Evolutionary conservation across 1,140 invertebrate genomes (phyloP).

Genomic region (Philaenus spumarius): DNA sequence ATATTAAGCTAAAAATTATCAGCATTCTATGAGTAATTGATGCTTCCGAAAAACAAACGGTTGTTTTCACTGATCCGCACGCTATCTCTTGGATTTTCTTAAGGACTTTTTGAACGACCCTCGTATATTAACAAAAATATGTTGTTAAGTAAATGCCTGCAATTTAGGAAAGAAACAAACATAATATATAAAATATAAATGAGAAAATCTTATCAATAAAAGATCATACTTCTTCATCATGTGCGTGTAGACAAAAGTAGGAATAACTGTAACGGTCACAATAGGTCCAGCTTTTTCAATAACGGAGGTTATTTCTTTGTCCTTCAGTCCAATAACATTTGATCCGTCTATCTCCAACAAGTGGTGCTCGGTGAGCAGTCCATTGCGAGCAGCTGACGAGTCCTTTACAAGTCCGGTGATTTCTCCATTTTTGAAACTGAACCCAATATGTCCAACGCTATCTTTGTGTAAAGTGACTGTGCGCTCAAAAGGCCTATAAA

Average conservation of each 20-base stretch:
- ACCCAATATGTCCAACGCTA: conserved; percentile 74
- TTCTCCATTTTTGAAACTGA: conserved; percentile 84
- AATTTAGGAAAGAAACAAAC: too few relatives aligned
- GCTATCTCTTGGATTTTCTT: too few relatives aligned
- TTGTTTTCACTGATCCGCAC: too few relatives aligned
- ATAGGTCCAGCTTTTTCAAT: conserved; percentile 63
- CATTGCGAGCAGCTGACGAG: conserved; percentile 89
- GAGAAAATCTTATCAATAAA: too few relatives aligned
- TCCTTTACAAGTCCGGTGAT: conserved; percentile 83
- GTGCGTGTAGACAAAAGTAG: conserved; percentile 79
- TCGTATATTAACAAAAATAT: too few relatives aligned
- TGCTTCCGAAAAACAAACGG: too few relatives aligned
- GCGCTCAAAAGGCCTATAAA: conserved; percentile 83
- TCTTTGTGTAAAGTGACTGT: conserved; percentile 88
- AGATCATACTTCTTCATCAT: conserved; percentile 82
- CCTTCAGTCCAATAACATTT: conserved; percentile 88
- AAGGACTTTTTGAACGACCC: too few relatives aligned
- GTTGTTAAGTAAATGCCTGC: too few relatives aligned
- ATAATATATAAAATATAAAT: too few relatives aligned
- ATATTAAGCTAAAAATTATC: too few relatives aligned
- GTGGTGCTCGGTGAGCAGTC: conserved; percentile 82
- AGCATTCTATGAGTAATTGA: too few relatives aligned
- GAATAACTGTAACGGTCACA: conserved; percentile 81
- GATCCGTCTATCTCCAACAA: conserved; percentile 68
- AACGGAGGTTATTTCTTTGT: conserved; percentile 75